phyloP scores from a whole-genome alignment of 2,113 vertebrate species.

The Daboia siamensis region DNA sequence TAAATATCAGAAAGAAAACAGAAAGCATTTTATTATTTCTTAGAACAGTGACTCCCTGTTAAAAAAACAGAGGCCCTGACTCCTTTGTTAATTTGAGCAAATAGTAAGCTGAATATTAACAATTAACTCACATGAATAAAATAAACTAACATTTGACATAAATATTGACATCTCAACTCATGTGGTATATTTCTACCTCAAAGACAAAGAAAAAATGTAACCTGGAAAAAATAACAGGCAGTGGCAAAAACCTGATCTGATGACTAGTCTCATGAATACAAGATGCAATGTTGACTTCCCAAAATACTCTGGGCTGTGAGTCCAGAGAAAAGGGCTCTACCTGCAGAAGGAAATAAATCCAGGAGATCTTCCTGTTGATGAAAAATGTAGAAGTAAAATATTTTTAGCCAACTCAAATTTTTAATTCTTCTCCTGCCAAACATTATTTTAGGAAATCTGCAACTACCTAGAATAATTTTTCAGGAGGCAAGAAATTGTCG shows the following conservation, averaged over 20 bases:
- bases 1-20: not conserved
- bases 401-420: not conserved
- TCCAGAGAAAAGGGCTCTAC: not conserved
- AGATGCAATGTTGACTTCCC: not conserved
- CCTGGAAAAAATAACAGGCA: not conserved
- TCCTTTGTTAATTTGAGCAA: not conserved
- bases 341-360: not conserved
- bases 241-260: not conserved
- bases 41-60: not conserved
- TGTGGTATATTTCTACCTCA: not conserved
- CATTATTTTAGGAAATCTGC: not conserved
- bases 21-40: not conserved
- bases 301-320: not conserved
- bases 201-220: not conserved
- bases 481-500: not conserved
- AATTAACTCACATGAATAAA: not conserved
- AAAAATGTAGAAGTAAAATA: not conserved
- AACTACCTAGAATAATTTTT: not conserved
- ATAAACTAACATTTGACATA: not conserved
- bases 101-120: not conserved
- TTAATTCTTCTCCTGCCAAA: not conserved
- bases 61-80: not conserved
- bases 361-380: not conserved
- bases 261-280: not conserved
- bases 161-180: not conserved